A percentile compares a stretch with the other conserved stretches of the same genome.
Conservation (phyloP, 2,888 invertebrate species). For the Leptopilina drosophilae region DNA sequence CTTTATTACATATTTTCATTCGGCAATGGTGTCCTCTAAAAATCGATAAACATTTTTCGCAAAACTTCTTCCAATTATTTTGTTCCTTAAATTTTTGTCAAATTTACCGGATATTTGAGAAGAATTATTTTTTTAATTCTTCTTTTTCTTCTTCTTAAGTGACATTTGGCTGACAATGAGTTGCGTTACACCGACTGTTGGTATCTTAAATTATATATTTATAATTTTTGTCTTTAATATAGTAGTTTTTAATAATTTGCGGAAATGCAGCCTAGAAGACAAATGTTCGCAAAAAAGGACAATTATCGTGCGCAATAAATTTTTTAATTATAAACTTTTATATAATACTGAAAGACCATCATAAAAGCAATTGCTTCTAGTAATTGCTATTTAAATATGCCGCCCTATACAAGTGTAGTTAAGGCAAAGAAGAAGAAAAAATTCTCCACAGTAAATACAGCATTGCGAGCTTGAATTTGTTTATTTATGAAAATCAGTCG, state of each 20-base stretch:
- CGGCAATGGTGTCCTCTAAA: neutral
- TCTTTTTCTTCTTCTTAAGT: no score
- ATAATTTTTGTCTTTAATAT: no score
- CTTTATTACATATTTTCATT: no score
- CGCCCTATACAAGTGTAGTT: neutral
- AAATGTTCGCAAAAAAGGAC: neutral
- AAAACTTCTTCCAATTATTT: neutral
- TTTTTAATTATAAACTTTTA: slow-evolving; percentile 6
- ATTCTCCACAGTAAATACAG: neutral
- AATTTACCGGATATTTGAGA: no score
- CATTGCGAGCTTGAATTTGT: neutral
- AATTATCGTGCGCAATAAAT: neutral
- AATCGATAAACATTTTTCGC: neutral
- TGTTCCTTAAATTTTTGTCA: no score
- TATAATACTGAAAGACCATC: neutral
- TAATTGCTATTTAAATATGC: slow-evolving; percentile 2
- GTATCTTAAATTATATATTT: no score
- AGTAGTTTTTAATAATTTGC: neutral
- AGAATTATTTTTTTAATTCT: no score
- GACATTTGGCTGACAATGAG: no score
- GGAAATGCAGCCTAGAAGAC: neutral
- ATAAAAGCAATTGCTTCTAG: neutral
- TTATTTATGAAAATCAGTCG: slow-evolving; percentile 17
- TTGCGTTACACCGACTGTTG: no score
- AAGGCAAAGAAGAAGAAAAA: neutral